These are phyloP conservation scores for Aplysina aerophoba DNA, from an alignment of 37 sponge, comb jelly and placozoan genomes.

Conservation along the genomic window DNA sequence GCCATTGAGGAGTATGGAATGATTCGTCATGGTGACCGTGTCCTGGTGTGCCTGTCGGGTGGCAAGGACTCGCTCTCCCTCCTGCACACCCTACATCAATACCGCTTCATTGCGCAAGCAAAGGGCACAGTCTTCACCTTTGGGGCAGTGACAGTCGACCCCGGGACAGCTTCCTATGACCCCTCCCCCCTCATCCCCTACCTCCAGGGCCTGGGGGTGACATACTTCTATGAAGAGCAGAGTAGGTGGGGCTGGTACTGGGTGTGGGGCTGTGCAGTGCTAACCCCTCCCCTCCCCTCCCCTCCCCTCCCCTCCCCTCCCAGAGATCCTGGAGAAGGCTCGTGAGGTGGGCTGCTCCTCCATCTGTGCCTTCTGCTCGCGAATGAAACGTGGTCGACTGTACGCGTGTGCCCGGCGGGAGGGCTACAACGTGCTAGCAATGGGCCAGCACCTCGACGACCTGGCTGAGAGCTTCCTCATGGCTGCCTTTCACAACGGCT, in stretches of 20 bases:
- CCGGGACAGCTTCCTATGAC: constrained; percentile 78
- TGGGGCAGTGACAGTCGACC: constrained; percentile 94
- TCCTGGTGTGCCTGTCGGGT: constrained; percentile 91
- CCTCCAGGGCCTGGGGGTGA: constrained; percentile 73
- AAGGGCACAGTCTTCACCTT: constrained; percentile 77
- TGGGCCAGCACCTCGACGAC: constrained; percentile 96
- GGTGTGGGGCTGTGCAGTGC: not conserved
- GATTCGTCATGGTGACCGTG: constrained; percentile 81
- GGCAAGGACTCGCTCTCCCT: constrained; percentile 96
- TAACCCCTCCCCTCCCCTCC: not conserved
- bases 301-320: not conserved
- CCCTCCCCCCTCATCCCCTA: constrained; percentile 90
- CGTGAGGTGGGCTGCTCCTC: constrained; percentile 67
- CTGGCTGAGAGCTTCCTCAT: constrained; percentile 95
- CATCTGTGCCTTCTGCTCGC: constrained; percentile 91
- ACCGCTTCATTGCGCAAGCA: constrained; percentile 71
- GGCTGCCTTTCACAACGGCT: constrained; percentile 91
- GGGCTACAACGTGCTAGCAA: constrained; percentile 89
- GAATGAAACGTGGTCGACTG: constrained; percentile 92
- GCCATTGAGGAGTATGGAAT: constrained; percentile 87
- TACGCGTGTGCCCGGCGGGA: constrained; percentile 84
- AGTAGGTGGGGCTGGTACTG: constrained; percentile 41
- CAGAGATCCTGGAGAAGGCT: constrained; percentile 86
- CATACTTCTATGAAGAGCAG: constrained; percentile 89
- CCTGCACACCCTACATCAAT: constrained; percentile 88